Conservation (phyloP, 2,113 vertebrate genomes). For the Gnathonemus echidnorhynchus region DNA sequence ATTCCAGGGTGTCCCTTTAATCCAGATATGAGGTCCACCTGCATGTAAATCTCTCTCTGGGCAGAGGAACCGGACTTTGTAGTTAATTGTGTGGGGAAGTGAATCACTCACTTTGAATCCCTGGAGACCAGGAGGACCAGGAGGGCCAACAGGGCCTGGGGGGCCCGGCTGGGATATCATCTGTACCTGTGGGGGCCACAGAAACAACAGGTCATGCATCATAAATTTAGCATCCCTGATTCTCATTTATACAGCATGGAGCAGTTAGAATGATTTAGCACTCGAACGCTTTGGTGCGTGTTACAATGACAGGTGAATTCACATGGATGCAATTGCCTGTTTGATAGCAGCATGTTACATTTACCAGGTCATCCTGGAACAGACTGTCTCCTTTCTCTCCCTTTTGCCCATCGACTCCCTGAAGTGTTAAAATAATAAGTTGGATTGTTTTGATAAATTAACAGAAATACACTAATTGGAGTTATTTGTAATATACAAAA, state of each 20-base stretch:
- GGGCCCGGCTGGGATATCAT: conserved; percentile 82
- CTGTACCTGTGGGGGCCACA: conserved; percentile 56
- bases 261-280: not conserved
- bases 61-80: not conserved
- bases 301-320: not conserved
- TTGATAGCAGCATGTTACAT: conserved; percentile 27
- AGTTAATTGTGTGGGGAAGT: not conserved
- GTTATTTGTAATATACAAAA: not conserved
- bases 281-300: not conserved
- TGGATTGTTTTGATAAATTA: not conserved
- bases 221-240: not conserved
- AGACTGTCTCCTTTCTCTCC: conserved; percentile 81
- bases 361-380: conserved; percentile 79
- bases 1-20: conserved; percentile 80
- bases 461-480: not conserved
- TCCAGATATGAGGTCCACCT: not conserved
- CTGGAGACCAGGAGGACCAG: conserved; percentile 59
- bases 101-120: conserved; percentile 51
- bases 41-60: not conserved
- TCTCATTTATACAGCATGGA: not conserved
- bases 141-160: conserved; percentile 73
- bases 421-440: conserved; percentile 26
- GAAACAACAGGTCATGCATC: not conserved
- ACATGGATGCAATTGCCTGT: not conserved
- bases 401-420: conserved; percentile 79